Conservation (phyloP, 2,113 vertebrate species). For the Sprattus sprattus region DNA sequence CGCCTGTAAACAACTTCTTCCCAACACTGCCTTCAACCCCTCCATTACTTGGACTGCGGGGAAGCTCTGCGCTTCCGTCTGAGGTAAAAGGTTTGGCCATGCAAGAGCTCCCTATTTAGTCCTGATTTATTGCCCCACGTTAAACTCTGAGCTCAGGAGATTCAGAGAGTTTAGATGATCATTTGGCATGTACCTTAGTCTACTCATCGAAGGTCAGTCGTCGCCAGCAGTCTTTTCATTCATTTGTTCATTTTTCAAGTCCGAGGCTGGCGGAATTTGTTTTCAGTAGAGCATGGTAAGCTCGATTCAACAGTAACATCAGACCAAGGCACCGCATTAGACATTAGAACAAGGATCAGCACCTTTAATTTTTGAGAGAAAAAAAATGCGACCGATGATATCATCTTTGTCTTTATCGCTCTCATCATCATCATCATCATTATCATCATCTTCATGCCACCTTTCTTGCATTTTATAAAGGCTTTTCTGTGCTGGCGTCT, state of each 20-base stretch:
- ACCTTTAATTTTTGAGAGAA: not conserved
- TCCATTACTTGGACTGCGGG: not conserved
- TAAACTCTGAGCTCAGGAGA: no score
- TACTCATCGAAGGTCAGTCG: no score
- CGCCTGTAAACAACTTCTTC: not conserved
- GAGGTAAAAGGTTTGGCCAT: not conserved
- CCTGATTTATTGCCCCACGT: not conserved
- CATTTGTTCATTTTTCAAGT: no score
- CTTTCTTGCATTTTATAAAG: not conserved
- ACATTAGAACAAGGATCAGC: no score
- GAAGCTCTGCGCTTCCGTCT: not conserved
- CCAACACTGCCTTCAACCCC: not conserved
- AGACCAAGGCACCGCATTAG: no score
- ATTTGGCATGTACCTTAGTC: not conserved
- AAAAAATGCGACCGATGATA: not conserved
- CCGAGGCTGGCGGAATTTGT: no score
- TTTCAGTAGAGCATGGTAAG: no score
- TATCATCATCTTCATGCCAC: not conserved
- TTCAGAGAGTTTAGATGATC: not conserved
- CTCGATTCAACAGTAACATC: no score
- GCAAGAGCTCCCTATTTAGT: not conserved
- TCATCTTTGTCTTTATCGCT: not conserved
- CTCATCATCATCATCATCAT: not conserved
- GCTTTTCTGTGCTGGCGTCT: not conserved
- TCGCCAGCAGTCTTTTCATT: no score